Evolutionary conservation across 92 coral and sea anemone genomes (phyloP), one percentile per base, ranked within the genome.

Genomic region (Palythoa caribaeorum): DNA sequence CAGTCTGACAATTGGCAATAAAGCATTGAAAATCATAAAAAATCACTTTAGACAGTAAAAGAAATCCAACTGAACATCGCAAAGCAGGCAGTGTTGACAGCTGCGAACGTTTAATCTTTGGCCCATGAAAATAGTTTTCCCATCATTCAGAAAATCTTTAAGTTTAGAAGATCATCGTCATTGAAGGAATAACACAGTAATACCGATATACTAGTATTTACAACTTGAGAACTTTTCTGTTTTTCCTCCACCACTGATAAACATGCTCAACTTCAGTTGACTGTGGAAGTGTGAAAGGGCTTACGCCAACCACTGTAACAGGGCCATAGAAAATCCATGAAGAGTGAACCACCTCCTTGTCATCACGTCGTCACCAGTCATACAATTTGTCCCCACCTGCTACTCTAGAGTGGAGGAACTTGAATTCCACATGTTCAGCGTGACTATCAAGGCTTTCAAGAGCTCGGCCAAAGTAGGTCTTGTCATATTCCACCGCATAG

Each of bases 281-380:
- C 28, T 51, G 65, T 21, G 68, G 66, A 59, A 59, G n/a, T 5
- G 4, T 59, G 36, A 83, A 83, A 3, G 76, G 76, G 9, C 57
- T 17, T 9, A 21, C 36, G 15, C 57, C 39, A 16, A 62, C 39
- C 15, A 83, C 68, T n/a, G 6, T 35, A 2, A 78, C 68, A 53
- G 44, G 47, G 47, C 71, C 84, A 13, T 52, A 78, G 47, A 54
- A 55, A 5, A 57, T 77, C 57, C 83, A 37, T 44, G 90, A 88
- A 0, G 12, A 63, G 81, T 92, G 88, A 21, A 73, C 76, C 9
- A 40, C 76, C 19, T 92, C 92, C 44, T 16, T 20, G 39, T 89
- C 92, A 75, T 85, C 83, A 0, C 84, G 79, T 79, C 54, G 66
- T 71, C 92, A 88, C 94, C 92, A 88, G 73, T 87, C 62, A 62